A percentile compares a stretch with the other conserved stretches of the same genome.
These are phyloP conservation scores for Sciaenops ocellatus DNA, from an alignment of 2,797 vertebrate species.

Conservation along the genomic window DNA sequence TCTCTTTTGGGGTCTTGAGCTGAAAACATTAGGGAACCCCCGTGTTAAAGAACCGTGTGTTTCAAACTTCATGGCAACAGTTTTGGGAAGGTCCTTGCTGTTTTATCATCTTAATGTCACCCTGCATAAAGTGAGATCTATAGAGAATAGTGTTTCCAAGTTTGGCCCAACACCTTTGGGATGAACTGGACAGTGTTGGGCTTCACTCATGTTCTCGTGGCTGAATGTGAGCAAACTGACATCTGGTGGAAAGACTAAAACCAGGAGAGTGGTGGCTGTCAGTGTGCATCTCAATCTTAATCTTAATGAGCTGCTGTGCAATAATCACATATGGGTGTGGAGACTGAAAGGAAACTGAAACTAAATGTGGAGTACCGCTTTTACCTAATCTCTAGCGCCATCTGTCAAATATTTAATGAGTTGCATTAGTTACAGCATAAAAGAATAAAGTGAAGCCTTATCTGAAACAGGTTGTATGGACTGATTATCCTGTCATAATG, in stretches of 20 bases:
- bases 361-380: background rate
- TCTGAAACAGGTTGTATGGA: background rate
- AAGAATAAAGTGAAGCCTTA: background rate
- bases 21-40: too few relatives aligned
- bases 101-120: background rate
- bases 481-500: background rate
- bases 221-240: background rate
- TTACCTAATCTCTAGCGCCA: slow-evolving; percentile 19
- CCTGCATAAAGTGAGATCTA: background rate
- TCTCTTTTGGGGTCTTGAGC: too few relatives aligned
- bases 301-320: background rate
- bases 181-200: background rate
- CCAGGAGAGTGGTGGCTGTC: background rate
- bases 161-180: background rate
- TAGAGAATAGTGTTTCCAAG: background rate
- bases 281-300: too few relatives aligned
- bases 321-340: background rate
- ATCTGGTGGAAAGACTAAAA: background rate
- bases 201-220: background rate
- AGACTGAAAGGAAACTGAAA: background rate
- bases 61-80: background rate
- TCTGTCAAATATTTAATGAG: slow-evolving; percentile 21
- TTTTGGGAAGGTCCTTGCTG: background rate
- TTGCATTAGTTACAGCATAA: background rate
- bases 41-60: background rate